Evolutionary conservation across 64 coral and sea anemone genomes (phyloP).

Genomic region (Pocillopora verrucosa): DNA sequence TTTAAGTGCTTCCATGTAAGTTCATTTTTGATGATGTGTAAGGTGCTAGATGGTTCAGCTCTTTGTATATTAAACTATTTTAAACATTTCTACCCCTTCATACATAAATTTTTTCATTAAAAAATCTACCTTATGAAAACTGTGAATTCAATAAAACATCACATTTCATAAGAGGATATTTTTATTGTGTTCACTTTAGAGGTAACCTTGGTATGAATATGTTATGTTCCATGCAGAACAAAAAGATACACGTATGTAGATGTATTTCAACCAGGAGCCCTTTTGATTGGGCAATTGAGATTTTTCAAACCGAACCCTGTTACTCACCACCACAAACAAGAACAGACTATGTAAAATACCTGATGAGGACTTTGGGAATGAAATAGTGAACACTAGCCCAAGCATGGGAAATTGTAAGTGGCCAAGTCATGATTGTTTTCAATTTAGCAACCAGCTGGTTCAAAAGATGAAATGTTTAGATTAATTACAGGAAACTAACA

Average conservation of each 20-base stretch:
- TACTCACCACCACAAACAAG: not conserved
- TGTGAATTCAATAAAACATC: constrained; percentile 15
- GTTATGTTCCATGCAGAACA: not conserved
- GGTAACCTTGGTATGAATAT: not conserved
- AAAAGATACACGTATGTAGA: not conserved
- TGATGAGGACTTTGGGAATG: not conserved
- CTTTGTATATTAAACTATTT: not conserved
- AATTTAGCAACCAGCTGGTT: too few species aligned
- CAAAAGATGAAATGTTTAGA: too few species aligned
- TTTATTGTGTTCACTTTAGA: not conserved
- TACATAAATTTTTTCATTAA: not conserved
- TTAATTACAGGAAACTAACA: too few species aligned
- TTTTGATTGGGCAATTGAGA: too few species aligned
- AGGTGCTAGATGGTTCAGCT: not conserved
- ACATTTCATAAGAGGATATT: not conserved
- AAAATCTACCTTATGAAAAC: not conserved
- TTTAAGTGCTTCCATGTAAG: not conserved
- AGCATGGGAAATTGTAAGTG: too few species aligned
- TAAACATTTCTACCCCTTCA: not conserved
- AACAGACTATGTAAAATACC: not conserved
- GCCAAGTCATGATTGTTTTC: too few species aligned
- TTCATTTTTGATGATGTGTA: constrained; percentile 24
- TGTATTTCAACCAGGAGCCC: too few species aligned
- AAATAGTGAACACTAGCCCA: too few species aligned
- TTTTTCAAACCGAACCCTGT: not conserved